phyloP scores from a whole-genome alignment of 2,113 vertebrate species.

The Crotalus helleri region DNA sequence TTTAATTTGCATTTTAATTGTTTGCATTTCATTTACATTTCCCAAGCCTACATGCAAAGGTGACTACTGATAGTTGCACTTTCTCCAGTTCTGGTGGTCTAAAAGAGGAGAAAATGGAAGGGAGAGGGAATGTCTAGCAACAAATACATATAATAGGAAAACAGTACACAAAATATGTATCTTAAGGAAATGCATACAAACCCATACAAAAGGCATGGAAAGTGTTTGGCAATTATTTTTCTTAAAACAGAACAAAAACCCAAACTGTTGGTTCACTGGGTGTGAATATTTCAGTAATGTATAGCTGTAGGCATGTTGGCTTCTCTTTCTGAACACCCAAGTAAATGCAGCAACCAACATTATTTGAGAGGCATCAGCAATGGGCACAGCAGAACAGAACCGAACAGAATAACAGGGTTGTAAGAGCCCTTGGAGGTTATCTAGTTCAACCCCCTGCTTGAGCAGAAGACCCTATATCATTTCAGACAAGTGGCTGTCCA shows the following conservation, averaged over 20 bases:
- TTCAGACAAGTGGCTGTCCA: not conserved
- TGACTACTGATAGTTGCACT: not conserved
- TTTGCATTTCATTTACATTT: not conserved
- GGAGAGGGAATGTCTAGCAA: not conserved
- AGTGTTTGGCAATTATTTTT: not conserved
- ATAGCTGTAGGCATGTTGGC: not conserved
- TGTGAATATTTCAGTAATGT: not conserved
- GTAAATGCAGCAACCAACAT: not conserved
- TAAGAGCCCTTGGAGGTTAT: not conserved
- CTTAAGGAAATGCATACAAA: not conserved
- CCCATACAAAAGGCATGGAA: not conserved
- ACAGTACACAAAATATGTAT: not conserved
- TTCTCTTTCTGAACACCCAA: not conserved
- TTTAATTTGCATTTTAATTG: not conserved
- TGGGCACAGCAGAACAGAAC: not conserved
- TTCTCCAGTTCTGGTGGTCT: not conserved
- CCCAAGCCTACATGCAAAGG: not conserved
- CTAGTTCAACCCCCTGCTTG: not conserved
- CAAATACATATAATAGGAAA: not conserved
- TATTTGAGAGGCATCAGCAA: not conserved
- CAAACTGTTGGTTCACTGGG: not conserved
- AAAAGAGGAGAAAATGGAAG: not conserved
- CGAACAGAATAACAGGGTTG: not conserved
- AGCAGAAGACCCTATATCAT: not conserved
- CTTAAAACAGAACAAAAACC: not conserved